Evolutionary conservation across 1,140 invertebrate species (phyloP).

Genomic region (Drosophila murphyi): DNA sequence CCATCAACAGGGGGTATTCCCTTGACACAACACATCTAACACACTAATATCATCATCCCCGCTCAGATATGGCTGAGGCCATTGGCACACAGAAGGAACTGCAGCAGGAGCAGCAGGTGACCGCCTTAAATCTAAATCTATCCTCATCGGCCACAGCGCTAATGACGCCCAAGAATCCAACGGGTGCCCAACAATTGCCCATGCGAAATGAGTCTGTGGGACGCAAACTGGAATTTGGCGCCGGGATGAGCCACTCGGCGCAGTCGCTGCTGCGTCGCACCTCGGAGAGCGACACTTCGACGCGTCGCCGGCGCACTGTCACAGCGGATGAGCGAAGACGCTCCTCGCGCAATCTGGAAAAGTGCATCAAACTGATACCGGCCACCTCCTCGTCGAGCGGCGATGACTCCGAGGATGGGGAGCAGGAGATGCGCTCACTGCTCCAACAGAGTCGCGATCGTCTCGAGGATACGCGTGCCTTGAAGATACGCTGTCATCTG

Average conservation of each 20-base stretch:
- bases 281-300: conserved; percentile 82
- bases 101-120: conserved; percentile 28
- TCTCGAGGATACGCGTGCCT: conserved; percentile 77
- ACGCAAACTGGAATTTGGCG: conserved; percentile 79
- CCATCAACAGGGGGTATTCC: neutral
- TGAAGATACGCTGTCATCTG: conserved; percentile 82
- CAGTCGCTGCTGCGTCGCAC: conserved; percentile 76
- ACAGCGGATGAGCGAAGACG: conserved; percentile 77
- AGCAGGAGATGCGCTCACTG: conserved; percentile 80
- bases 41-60: neutral
- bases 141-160: conserved; percentile 74
- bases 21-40: neutral
- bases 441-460: conserved; percentile 73
- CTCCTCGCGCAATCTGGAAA: conserved; percentile 77
- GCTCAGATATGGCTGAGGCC: conserved; percentile 66
- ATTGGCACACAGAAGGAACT: conserved; percentile 31
- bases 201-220: conserved; percentile 61
- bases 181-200: conserved; percentile 7
- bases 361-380: conserved; percentile 76
- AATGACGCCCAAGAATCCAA: conserved; percentile 66
- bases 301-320: conserved; percentile 71
- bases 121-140: conserved; percentile 36
- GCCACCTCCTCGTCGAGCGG: conserved; percentile 73
- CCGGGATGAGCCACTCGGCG: conserved; percentile 75
- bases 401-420: conserved; percentile 75